Base-by-base conservation (phyloP, 2,113 vertebrate species). In the Condylura cristata region DNA sequence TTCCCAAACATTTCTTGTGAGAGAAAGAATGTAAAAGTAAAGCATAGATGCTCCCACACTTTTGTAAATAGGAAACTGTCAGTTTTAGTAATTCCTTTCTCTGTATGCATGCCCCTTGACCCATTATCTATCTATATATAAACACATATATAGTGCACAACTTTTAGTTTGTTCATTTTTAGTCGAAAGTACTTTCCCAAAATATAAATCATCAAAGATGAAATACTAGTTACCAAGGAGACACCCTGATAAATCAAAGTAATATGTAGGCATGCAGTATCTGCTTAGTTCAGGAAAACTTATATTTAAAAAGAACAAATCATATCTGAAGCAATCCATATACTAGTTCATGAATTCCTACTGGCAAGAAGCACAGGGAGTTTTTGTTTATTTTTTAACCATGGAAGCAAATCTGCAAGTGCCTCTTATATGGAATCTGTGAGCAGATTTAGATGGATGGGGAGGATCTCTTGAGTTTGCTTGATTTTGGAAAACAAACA, bases 181-280 rank as follows among this genome's bases (percentile, higher is more conserved):
- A 97, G 97, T 96, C 96, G 34, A 86, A 96, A 98, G 95, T 98
- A 94, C 32, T 96, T 98, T 97, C 96, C 93, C 96, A 90, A 96
- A 98, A 97, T 89, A 97, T 30, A 90, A 96, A 98, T 97, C 93
- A 98, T 87, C 95, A 97, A 96, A 98, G 92, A 98, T 95, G 75
- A 98, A 96, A 97, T 93, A 88, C 96, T 96, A 97, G 97, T 97
- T 98, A 97, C 97, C 97, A 98, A 98, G 97, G 96, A 98, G 96
- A 98, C 92, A 94, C 91, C 86, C 96, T 93, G 93, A 97, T 97
- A 97, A 97, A 97, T 98, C 97, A 97, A 96, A 97, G 71, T 86
- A 96, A 78, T 96, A 97, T 74, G 93, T 96, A 90, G 95, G 97
- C 89, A 95, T 87, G 93, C 90, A 94, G 68, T 93, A 97, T 96